Conservation (phyloP, 2,113 vertebrate genomes). For the Oncorhynchus masou region DNA sequence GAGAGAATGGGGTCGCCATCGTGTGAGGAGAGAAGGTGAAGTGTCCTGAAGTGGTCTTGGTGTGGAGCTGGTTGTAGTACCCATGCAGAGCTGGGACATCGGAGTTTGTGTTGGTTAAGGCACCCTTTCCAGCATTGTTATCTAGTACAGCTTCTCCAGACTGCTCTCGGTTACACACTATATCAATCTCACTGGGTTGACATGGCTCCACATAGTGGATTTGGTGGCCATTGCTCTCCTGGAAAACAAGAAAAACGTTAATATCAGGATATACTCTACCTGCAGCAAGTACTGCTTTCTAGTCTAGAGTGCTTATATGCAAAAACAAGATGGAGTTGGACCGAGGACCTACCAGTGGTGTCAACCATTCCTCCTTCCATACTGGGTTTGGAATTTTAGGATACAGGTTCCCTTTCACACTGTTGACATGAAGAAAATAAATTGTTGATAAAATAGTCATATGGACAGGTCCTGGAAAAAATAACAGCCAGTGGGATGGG, state of each 20-base stretch:
- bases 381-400: constrained; percentile 58
- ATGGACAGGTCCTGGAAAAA: neutral
- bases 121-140: neutral
- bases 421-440: constrained; percentile 23
- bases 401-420: constrained; percentile 51
- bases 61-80: constrained; percentile 10
- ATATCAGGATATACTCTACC: neutral
- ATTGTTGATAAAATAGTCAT: neutral
- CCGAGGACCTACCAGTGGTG: constrained; percentile 32
- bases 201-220: neutral
- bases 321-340: neutral
- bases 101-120: neutral
- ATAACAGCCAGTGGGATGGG: neutral
- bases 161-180: constrained; percentile 19
- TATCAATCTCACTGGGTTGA: neutral
- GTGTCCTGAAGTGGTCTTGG: rapidly evolving
- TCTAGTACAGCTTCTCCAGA: neutral
- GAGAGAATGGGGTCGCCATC: neutral
- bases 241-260: neutral
- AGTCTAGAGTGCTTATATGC: neutral
- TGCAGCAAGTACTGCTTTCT: neutral
- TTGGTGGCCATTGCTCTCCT: constrained; percentile 12
- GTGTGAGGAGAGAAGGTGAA: neutral
- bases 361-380: constrained; percentile 35
- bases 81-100: neutral